Conservation (phyloP, 1,140 invertebrate species). For the Thereuonema tuberculata region DNA sequence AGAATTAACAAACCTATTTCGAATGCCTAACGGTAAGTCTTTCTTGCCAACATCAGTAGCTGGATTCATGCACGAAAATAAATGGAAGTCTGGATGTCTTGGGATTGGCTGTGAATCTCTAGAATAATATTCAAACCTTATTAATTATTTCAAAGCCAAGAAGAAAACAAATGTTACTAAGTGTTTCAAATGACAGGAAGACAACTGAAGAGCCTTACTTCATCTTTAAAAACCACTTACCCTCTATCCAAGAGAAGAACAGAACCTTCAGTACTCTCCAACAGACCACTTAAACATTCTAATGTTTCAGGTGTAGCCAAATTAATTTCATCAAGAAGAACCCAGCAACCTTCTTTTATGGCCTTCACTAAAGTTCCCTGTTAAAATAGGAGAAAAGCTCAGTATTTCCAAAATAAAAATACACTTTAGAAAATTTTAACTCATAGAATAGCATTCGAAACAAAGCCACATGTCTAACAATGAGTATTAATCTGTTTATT, state of each 20-base stretch:
- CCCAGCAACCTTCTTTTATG: constrained; percentile 75
- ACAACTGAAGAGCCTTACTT: too few relatives aligned
- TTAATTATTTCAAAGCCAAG: constrained; percentile 5
- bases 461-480: too few relatives aligned
- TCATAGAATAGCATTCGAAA: too few relatives aligned
- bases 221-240: too few relatives aligned
- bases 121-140: constrained; percentile 15
- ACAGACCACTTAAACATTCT: constrained; percentile 81
- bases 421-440: too few relatives aligned
- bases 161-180: constrained; percentile 5
- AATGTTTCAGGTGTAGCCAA: constrained; percentile 89
- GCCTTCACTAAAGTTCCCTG: constrained; percentile 78
- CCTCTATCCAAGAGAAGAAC: constrained; percentile 74
- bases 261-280: constrained; percentile 66
- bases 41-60: constrained; percentile 99
- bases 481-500: too few relatives aligned
- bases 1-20: constrained; percentile 77
- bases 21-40: constrained; percentile 76
- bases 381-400: constrained; percentile 11
- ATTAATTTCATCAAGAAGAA: constrained; percentile 95
- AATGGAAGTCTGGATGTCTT: constrained; percentile 74
- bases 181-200: too few relatives aligned
- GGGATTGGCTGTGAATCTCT: constrained; percentile 46
- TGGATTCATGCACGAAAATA: constrained; percentile 99
- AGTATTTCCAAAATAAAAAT: neutral